A percentile compares a stretch with the other conserved stretches of the same genome.
These are phyloP conservation scores for Orchesellides sinensis DNA, from an alignment of 2,888 invertebrate species.

Conservation along the genomic window DNA sequence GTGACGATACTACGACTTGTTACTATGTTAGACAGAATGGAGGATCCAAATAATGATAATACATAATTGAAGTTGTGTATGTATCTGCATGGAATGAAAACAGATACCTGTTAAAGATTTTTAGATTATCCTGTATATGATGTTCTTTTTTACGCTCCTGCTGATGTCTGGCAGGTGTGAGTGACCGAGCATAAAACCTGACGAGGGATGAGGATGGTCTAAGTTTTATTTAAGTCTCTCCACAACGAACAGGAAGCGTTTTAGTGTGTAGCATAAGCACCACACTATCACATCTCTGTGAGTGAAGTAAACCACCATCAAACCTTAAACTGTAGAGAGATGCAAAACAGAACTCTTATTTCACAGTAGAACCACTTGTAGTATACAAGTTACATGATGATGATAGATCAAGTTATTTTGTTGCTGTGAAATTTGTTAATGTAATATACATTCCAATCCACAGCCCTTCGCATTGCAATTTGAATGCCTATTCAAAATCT, in stretches of 20 bases:
- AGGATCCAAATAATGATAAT: conserved; percentile 16
- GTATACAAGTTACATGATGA: no score
- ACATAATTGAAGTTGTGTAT: conserved; percentile 16
- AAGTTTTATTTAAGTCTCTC: conserved; percentile 41
- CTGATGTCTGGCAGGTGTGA: conserved; percentile 71
- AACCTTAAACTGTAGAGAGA: background rate
- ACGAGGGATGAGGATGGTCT: conserved; percentile 42
- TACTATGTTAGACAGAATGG: conserved; percentile 18
- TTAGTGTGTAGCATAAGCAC: background rate
- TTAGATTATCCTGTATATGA: background rate
- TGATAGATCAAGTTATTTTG: no score
- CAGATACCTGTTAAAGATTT: background rate
- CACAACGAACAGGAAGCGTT: no score
- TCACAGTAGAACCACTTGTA: background rate
- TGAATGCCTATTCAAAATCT: conserved; percentile 16
- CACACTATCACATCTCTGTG: conserved; percentile 17
- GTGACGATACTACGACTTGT: no score
- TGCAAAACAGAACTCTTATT: background rate
- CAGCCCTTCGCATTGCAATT: conserved; percentile 2
- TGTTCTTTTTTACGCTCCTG: conserved; percentile 12
- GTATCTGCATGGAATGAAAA: conserved; percentile 7
- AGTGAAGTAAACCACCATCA: conserved; percentile 28
- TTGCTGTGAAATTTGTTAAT: background rate
- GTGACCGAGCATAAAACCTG: conserved; percentile 74
- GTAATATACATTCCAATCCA: conserved; percentile 6